phyloP scores from a whole-genome alignment of 2,113 vertebrate genomes.

The Nothoprocta pentlandii region DNA sequence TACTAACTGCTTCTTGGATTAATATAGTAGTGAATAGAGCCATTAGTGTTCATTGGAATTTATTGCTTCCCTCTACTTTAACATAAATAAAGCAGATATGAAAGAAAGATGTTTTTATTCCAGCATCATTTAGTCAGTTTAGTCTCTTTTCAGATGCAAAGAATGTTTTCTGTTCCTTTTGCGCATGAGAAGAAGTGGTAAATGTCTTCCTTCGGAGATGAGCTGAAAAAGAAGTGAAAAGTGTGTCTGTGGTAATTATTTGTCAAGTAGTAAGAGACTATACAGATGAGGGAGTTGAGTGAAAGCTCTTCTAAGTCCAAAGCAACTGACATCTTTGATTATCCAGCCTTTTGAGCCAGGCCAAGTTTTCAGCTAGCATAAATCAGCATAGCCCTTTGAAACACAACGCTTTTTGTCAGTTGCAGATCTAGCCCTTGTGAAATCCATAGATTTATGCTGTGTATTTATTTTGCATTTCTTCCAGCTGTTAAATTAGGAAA shows the following conservation, averaged over 20 bases:
- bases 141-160: not conserved
- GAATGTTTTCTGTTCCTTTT: constrained; percentile 7
- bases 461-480: not conserved
- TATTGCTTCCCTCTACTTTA: not conserved
- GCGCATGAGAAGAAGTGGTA: constrained; percentile 1
- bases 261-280: constrained; percentile 19
- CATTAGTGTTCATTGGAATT: not conserved
- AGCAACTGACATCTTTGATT: constrained; percentile 20
- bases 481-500: not conserved
- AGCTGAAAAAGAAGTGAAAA: constrained; percentile 57
- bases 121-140: not conserved
- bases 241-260: not conserved
- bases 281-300: constrained; percentile 3
- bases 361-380: not conserved
- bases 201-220: not conserved
- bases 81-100: not conserved
- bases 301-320: constrained; percentile 33
- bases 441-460: not conserved
- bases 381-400: not conserved
- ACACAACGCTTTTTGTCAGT: not conserved
- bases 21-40: not conserved
- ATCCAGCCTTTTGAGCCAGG: not conserved
- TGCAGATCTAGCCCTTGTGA: not conserved
- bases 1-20: not conserved
- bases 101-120: not conserved